These are phyloP conservation scores for Drosophila serrata DNA, from an alignment of 1,140 invertebrate species.

Conservation along the genomic window DNA sequence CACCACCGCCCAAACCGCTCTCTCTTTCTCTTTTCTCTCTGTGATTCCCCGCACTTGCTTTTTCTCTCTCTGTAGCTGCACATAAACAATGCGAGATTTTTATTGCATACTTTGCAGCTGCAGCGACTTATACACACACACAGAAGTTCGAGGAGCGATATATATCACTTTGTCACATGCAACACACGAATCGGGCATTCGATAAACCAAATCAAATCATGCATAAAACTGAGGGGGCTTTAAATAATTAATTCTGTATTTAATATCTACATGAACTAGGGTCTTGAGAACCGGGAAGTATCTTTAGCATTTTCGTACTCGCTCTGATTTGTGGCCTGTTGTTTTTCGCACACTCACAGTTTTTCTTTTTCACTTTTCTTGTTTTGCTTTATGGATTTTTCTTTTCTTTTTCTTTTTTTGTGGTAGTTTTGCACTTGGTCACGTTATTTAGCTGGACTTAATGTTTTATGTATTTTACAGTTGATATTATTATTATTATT, in stretches of 20 bases:
- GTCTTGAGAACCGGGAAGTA: not conserved
- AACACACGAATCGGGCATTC: slow-evolving; percentile 45
- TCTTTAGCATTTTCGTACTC: slow-evolving; percentile 51
- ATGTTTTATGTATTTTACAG: slow-evolving; percentile 62
- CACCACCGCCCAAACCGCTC: slow-evolving; percentile 1
- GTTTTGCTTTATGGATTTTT: slow-evolving; percentile 23
- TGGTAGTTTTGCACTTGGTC: slow-evolving; percentile 46
- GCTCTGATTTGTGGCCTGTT: slow-evolving; percentile 69
- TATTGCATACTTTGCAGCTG: slow-evolving; percentile 82
- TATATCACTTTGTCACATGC: slow-evolving; percentile 77
- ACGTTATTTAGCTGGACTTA: slow-evolving; percentile 22
- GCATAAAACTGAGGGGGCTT: slow-evolving; percentile 11
- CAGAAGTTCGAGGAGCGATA: slow-evolving; percentile 4
- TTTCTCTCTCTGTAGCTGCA: slow-evolving; percentile 43
- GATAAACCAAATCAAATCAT: slow-evolving; percentile 60
- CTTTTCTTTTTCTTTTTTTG: not conserved
- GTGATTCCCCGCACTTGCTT: not conserved
- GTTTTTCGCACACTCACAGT: slow-evolving; percentile 47
- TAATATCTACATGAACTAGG: not conserved
- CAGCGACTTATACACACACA: slow-evolving; percentile 72
- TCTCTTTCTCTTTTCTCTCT: not conserved
- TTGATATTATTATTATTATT: slow-evolving; percentile 48
- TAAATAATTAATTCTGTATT: not conserved
- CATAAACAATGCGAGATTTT: slow-evolving; percentile 82
- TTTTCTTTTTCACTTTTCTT: slow-evolving; percentile 13